These are phyloP conservation scores for Epinephelus cyanopodus DNA, from an alignment of 2,113 vertebrate species.

Conservation along the genomic window DNA sequence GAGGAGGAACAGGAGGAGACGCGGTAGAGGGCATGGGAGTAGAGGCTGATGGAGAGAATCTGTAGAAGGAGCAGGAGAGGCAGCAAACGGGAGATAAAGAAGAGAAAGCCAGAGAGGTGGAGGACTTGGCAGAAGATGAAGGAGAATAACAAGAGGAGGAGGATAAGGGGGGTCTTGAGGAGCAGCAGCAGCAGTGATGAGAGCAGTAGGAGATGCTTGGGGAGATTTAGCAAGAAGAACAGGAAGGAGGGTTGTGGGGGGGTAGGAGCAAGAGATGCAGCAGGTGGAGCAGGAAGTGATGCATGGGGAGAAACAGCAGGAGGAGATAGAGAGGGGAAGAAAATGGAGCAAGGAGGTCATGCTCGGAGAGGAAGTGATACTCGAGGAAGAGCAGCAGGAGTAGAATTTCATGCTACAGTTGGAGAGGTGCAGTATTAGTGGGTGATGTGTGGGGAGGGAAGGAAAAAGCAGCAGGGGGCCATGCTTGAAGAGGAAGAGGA, in stretches of 20 bases:
- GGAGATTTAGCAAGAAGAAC: neutral
- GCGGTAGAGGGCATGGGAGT: slow-evolving; percentile 33
- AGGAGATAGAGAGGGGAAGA: neutral
- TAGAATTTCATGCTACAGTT: neutral
- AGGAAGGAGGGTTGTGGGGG: neutral
- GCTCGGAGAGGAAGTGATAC: neutral
- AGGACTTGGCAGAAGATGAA: neutral
- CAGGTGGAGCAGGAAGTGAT: neutral
- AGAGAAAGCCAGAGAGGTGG: neutral
- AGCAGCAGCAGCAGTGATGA: neutral
- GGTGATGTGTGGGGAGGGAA: neutral
- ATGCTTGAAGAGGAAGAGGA: no score
- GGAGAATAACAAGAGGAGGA: neutral
- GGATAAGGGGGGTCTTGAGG: neutral
- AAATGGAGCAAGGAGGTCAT: neutral
- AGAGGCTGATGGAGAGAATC: slow-evolving; percentile 9
- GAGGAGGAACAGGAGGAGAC: slow-evolving; percentile 30
- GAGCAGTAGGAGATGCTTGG: neutral
- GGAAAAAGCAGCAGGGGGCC: no score
- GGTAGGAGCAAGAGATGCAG: neutral
- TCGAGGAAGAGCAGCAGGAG: neutral
- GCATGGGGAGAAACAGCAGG: neutral
- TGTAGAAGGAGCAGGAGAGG: slow-evolving; percentile 3
- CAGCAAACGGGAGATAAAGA: neutral
- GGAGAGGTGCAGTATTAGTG: neutral